Conservation (phyloP, 2,888 invertebrate genomes). For the Acrobasis consociella region DNA sequence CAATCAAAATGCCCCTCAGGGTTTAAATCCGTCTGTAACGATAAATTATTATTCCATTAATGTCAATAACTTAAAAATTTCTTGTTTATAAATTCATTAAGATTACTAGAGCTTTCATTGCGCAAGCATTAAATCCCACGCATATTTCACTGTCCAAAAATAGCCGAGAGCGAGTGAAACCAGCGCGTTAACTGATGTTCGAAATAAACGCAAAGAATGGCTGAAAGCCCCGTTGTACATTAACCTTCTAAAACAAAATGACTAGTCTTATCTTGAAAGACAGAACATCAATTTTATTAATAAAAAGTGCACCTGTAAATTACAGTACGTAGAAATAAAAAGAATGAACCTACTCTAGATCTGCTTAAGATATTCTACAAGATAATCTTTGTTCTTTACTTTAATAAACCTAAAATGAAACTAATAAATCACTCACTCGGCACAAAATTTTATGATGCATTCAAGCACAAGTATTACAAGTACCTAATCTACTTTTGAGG, state of each 20-base stretch:
- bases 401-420: not conserved
- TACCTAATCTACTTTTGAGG: not conserved
- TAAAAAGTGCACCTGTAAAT: not conserved
- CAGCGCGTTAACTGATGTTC: slow-evolving; percentile 1
- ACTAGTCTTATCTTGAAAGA: too few relatives aligned
- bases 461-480: not conserved
- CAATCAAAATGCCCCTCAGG: not conserved
- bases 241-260: not conserved
- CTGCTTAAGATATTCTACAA: not conserved
- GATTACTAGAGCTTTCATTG: not conserved
- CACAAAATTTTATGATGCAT: not conserved
- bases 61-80: not conserved
- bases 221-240: not conserved
- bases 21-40: not conserved
- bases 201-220: not conserved
- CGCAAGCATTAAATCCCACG: slow-evolving; percentile 31
- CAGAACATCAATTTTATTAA: not conserved
- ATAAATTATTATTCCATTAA: not conserved
- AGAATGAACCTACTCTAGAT: not conserved
- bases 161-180: slow-evolving; percentile 27
- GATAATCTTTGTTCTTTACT: not conserved
- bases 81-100: not conserved
- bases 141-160: slow-evolving; percentile 22
- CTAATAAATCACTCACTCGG: not conserved
- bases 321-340: not conserved